Base-by-base conservation (phyloP, 2,797 vertebrate species). In the Sebastiscus albofasciatus region DNA sequence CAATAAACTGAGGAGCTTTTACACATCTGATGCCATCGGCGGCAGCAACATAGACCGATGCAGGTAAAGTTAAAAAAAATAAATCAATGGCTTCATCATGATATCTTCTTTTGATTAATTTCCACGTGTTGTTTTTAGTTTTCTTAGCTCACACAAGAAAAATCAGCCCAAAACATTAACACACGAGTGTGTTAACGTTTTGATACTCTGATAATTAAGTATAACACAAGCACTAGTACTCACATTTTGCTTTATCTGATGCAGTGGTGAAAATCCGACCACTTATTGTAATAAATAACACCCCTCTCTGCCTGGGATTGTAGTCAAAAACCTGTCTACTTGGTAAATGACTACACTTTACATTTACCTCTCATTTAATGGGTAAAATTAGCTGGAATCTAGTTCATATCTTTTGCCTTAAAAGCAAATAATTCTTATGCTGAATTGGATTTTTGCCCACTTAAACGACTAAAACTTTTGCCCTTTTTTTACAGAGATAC, bases 1-100 rank as follows among this genome's bases (percentile, higher is more conserved):
- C 55, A 97, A 97, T 93, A 93, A 94, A 10, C 31, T 84, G 54
- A 87, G 87, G 90, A 92, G 93, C 89, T 97, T 98, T 87, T 86
- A 78, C 86, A 85, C 86, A 61, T 95, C 91, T 22, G 94, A 94
- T 3, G 94, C 97, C 76, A 83, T 97, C 24, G 73, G 88, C 77
- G 93, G 95, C 88, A 95, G 87, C 80, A 96, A 97, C 80, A 71
- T 96, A 49, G 84, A 87, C 77, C 90, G 31, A 33, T 98, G 96
- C 97, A 97, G 97, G 97, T 98, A 97, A 95, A 77, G 42, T 55
- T 26, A 56, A 67, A 81, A 71, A 62, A 13, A 62, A 49, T 62
- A 64, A 54, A 54, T 54, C 16, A 62, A 39, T 72, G 10, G 20
- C 6, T 78, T 60, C 31, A 72, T 26, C 20, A 13, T 56, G 12